Base-by-base conservation (phyloP, 2,113 vertebrate species). In the Sminthopsis crassicaudata region DNA sequence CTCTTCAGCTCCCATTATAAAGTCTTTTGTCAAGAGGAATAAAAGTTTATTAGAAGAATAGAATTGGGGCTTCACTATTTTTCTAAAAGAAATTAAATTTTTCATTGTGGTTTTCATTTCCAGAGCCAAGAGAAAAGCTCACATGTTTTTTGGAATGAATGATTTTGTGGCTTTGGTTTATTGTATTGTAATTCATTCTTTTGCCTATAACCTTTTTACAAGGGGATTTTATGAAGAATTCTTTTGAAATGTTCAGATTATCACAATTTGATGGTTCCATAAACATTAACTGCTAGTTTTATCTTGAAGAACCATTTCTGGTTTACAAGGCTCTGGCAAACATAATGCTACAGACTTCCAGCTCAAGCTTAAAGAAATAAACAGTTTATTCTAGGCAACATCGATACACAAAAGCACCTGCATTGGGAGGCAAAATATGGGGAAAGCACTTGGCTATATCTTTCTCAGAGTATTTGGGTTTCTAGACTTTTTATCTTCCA, bases 121-220 rank as follows among this genome's bases (percentile, higher is more conserved):
- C 94, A 26, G 67, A 90, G 53, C 52, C 46, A 94, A 67, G 46
- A 11, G 12, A 23, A 23, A 46, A 11, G 22, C 11, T 84, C 27
- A n/a, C 46, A 25, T 51, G 54, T 30, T 67, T 95, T 93, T 76
- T 7, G 91, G 90, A 90, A 6, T 52, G 91, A 92, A 91, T n/a
- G 53, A 92, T 94, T 42, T 53, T 92, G 93, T 55, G 50, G 54
- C 92, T 91, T 2, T 26, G 92, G 53, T 14, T 89, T 60, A 50
- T 3, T 3, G 53, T 53, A 30, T 92, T 94, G n/a, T 91, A 60
- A 46, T 30, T 25, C 91, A 57, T 50, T 95, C 76, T 95, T 90
- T 96, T 94, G 53, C 84, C 46, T 95, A 84, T 91, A 92, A 52
- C 91, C 50, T 93, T 95, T 97, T 96, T 93, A 97, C 95, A 91